Evolutionary conservation across 2,113 vertebrate genomes (phyloP).

Genomic region (Danionella cerebrum): DNA sequence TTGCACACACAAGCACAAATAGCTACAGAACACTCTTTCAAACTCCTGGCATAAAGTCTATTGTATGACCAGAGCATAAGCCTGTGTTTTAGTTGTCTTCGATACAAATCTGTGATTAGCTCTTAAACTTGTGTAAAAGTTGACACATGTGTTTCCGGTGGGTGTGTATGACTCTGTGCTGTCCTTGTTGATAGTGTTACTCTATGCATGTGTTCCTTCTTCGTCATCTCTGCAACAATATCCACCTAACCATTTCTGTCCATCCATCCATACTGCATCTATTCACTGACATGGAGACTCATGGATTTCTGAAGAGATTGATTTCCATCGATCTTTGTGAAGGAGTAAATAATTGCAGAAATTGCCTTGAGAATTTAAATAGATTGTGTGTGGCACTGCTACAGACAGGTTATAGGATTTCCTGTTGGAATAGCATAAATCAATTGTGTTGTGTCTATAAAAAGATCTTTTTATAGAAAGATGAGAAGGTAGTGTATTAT

Average conservation of each 20-base stretch:
- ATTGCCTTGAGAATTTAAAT: neutral
- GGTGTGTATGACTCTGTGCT: no score
- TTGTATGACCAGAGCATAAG: neutral
- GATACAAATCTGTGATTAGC: no score
- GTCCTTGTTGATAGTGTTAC: no score
- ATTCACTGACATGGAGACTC: conserved; percentile 2
- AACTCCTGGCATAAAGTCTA: neutral
- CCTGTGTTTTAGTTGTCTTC: no score
- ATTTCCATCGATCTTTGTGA: neutral
- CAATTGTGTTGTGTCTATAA: neutral
- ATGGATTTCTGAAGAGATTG: conserved; percentile 15
- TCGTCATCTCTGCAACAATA: neutral
- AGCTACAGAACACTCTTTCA: neutral
- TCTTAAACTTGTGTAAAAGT: no score
- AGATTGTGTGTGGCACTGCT: neutral
- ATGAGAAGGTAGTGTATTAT: neutral
- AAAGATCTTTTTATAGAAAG: neutral
- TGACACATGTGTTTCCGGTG: neutral
- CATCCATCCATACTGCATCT: neutral
- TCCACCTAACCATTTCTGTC: neutral
- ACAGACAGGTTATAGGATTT: neutral
- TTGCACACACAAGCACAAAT: conserved; percentile 17
- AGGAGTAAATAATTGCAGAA: conserved; percentile 10
- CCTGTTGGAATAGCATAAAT: neutral
- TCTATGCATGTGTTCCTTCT: neutral